Base-by-base conservation (phyloP, 2,797 vertebrate genomes). In the Nannoperca obscura region DNA sequence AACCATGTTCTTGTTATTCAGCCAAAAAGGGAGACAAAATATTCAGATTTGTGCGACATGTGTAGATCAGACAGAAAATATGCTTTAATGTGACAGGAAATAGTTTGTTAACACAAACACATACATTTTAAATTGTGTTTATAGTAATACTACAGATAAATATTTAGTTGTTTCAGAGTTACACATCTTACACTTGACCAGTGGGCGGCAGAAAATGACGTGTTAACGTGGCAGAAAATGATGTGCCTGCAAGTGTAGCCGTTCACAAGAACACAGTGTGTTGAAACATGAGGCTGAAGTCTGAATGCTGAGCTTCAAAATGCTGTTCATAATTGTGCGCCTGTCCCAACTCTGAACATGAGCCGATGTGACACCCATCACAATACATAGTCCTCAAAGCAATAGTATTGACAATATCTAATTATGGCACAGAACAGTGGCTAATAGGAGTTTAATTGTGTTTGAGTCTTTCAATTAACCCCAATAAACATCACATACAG, bases 401-500 rank as follows among this genome's bases (percentile, higher is more conserved):
- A 74, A 66, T 20, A 68, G 66, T 27, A 15, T n/a, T 62, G 49
- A 27, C 47, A 76, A 62, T 78, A 80, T 70, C 30, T 74, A 73
- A 85, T 81, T 80, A 83, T 42, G 47, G 54, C 38, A 54, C 52
- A 55, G 59, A 24, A 52, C 57, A 66, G 62, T 55, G 60, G 34
- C 68, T 83, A 80, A 78, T 20, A 72, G 32, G 70, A 73, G 62
- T 78, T 81, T 85, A 84, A 80, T 81, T 80, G 12, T 63, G 55
- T 81, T 74, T 40, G 66, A 81, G 67, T 42, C 63, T 73, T 77
- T 88, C 61, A 87, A 86, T 90, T 84, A 86, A 78, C 66, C 65
- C 44, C 22, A 27, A 49, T 76, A 83, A 84, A 79, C 67, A 62
- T 32, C 60, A 78, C 24, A 46, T 59, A 38, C n/a, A 70, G 60